Conservation (phyloP, 2,888 invertebrate species). For the Nomada ruficornis region DNA sequence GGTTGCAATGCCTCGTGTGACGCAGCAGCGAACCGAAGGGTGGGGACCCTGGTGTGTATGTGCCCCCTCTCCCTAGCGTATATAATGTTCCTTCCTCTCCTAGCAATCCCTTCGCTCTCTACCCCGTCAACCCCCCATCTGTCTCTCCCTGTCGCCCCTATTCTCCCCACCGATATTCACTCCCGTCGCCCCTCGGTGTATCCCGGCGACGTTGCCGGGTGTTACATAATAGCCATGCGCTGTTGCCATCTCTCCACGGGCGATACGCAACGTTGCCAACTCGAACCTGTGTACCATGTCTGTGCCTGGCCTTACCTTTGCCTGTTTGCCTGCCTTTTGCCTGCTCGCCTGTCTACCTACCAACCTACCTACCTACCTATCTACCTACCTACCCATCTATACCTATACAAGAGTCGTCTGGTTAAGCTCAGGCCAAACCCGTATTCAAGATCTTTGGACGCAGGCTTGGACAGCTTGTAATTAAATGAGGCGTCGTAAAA, state of each 20-base stretch:
- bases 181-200: constrained; percentile 66
- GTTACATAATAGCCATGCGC: constrained; percentile 82
- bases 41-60: constrained; percentile 60
- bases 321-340: constrained; percentile 18
- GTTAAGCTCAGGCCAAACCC: constrained; percentile 39
- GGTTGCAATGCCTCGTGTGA: constrained; percentile 80
- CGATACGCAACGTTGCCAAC: constrained; percentile 66
- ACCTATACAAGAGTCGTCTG: constrained; percentile 18
- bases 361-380: constrained; percentile 25
- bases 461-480: not conserved
- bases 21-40: constrained; percentile 72
- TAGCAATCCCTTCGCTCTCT: constrained; percentile 35
- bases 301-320: constrained; percentile 49
- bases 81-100: constrained; percentile 55
- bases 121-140: constrained; percentile 50
- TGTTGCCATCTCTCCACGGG: constrained; percentile 75
- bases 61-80: constrained; percentile 61
- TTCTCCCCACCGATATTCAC: constrained; percentile 65
- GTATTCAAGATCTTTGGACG: constrained; percentile 32
- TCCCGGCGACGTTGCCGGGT: constrained; percentile 82
- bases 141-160: constrained; percentile 58
- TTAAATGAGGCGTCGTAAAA: constrained; percentile 26
- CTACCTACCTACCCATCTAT: constrained; percentile 2
- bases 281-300: constrained; percentile 69
- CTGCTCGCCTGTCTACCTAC: constrained; percentile 44